Evolutionary conservation across 2,113 vertebrate species (phyloP).

Genomic region (Brachypodius melanocephalos): DNA sequence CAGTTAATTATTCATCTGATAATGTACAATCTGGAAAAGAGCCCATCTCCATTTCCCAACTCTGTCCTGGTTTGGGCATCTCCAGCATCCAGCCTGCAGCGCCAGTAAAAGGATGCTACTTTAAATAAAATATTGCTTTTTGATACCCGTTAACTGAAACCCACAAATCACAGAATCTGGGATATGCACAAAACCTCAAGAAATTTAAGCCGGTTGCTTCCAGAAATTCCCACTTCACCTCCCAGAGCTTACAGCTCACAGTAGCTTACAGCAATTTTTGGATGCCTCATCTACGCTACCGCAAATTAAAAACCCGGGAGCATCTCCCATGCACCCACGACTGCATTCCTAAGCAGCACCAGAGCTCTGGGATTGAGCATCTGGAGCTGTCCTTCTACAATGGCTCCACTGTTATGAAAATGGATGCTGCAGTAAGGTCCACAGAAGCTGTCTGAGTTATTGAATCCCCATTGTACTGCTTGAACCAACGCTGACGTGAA

Average conservation of each 20-base stretch:
- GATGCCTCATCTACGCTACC: not conserved
- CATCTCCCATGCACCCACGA: not conserved
- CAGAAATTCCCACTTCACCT: not conserved
- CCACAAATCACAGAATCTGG: not conserved
- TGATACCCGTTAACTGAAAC: not conserved
- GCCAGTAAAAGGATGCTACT: not conserved
- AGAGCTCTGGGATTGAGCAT: not conserved
- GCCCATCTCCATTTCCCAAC: not conserved
- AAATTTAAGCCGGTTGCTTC: not conserved
- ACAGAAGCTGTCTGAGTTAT: not conserved
- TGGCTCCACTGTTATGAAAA: not conserved
- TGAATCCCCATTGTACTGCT: not conserved
- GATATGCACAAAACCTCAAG: not conserved
- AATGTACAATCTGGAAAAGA: conserved; percentile 22
- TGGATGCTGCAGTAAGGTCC: not conserved
- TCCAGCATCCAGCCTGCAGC: not conserved
- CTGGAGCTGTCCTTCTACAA: not conserved
- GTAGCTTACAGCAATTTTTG: not conserved
- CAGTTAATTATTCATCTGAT: conserved; percentile 62
- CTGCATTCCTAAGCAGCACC: not conserved
- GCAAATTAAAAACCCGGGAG: not conserved
- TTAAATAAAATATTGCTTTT: not conserved
- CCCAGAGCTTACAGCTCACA: accelerated
- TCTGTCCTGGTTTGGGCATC: not conserved
- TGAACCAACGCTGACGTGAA: not conserved